Percentiles rank a stretch among this genome's conserved stretches.
phyloP scores from a whole-genome alignment of 1,140 invertebrate species.

The Lepeophtheirus salmonis region DNA sequence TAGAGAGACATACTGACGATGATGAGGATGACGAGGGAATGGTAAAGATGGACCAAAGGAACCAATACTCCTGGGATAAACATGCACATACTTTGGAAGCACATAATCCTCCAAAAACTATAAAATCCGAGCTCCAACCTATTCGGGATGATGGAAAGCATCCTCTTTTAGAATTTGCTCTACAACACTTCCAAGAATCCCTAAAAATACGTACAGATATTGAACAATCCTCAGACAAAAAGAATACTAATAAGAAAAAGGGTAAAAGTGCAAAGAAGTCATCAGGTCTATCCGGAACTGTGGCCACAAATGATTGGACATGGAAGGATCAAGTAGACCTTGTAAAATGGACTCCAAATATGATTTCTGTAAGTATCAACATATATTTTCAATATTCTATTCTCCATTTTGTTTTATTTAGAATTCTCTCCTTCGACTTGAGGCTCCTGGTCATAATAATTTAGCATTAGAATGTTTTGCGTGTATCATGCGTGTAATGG shows the following conservation, averaged over 20 bases:
- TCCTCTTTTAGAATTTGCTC: slow-evolving; percentile 86
- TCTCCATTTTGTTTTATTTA: too few relatives aligned
- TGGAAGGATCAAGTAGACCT: slow-evolving; percentile 59
- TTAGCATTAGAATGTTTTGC: slow-evolving; percentile 81
- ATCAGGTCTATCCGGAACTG: slow-evolving; percentile 23
- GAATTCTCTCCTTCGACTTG: slow-evolving; percentile 62
- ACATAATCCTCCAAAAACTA: too few relatives aligned
- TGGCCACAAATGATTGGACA: slow-evolving; percentile 41
- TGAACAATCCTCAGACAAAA: background rate
- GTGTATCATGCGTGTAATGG: slow-evolving; percentile 86
- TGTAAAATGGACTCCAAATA: slow-evolving; percentile 11
- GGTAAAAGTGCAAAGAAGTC: slow-evolving; percentile 32
- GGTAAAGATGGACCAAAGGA: background rate
- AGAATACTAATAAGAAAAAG: slow-evolving; percentile 35
- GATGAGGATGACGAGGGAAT: background rate
- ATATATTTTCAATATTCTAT: too few relatives aligned
- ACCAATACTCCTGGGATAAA: too few relatives aligned
- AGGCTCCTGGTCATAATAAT: slow-evolving; percentile 53
- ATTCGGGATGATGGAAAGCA: slow-evolving; percentile 58
- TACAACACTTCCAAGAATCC: slow-evolving; percentile 27
- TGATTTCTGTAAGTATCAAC: background rate
- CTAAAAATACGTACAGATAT: background rate
- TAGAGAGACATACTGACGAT: background rate
- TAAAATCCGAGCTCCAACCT: background rate
- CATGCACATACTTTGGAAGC: too few relatives aligned